Conservation (phyloP, 2,113 vertebrate genomes). For the Pseudorhombus dupliciocellatus region DNA sequence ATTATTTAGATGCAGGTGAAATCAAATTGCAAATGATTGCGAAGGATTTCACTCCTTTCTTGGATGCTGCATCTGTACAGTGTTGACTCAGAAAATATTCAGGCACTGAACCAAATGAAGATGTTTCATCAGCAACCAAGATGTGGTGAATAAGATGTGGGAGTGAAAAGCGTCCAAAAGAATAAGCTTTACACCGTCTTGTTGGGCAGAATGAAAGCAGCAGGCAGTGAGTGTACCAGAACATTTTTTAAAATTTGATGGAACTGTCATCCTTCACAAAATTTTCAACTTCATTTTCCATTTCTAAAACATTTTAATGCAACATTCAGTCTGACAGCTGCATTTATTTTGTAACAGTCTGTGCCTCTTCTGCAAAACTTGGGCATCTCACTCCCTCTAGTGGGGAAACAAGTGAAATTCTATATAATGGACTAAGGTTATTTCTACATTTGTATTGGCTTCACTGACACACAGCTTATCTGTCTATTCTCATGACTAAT, state of each 20-base stretch:
- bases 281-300: background rate
- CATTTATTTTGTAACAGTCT: background rate
- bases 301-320: background rate
- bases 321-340: slow-evolving; percentile 2
- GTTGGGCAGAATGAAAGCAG: background rate
- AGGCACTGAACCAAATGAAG: background rate
- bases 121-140: background rate
- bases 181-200: background rate
- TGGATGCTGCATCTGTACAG: background rate
- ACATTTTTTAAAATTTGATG: background rate
- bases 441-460: slow-evolving; percentile 11
- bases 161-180: background rate
- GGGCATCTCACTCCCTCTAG: slow-evolving; percentile 60
- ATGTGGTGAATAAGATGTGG: background rate
- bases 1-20: too few species aligned
- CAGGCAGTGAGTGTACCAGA: background rate
- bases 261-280: background rate
- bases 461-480: slow-evolving; percentile 20
- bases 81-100: background rate
- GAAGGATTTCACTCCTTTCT: background rate
- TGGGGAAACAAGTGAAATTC: slow-evolving; percentile 43
- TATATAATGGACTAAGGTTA: slow-evolving; percentile 16
- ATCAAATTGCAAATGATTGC: too few species aligned
- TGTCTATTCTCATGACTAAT: slow-evolving; percentile 19
- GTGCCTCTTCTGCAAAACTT: slow-evolving; percentile 14